These are phyloP conservation scores for Prinia subflava DNA, from an alignment of 2,113 vertebrate genomes.

Conservation along the genomic window DNA sequence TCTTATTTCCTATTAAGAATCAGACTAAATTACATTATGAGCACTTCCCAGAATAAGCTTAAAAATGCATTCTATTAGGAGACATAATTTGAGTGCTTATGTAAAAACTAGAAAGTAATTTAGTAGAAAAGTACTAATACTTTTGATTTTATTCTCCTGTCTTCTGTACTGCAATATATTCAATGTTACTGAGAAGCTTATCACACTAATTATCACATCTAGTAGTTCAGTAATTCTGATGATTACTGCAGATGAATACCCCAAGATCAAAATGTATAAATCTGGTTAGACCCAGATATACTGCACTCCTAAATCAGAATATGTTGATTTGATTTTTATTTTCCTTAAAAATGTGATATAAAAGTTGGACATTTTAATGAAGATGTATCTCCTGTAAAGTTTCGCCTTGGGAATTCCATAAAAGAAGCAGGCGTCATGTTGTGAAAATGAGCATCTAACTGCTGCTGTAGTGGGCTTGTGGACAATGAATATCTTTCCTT, in stretches of 20 bases:
- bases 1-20: constrained; percentile 70
- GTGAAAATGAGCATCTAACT: background rate
- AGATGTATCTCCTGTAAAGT: background rate
- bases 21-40: constrained; percentile 65
- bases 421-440: background rate
- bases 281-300: background rate
- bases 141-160: constrained; percentile 48
- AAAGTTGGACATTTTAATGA: constrained; percentile 7
- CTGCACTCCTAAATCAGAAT: background rate
- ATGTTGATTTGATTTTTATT: constrained; percentile 14
- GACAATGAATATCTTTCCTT: background rate
- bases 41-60: constrained; percentile 58
- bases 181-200: constrained; percentile 52
- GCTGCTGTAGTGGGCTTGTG: background rate
- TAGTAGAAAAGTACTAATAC: constrained; percentile 43
- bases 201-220: constrained; percentile 70
- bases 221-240: constrained; percentile 61
- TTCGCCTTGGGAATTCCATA: background rate
- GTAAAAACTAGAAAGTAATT: constrained; percentile 69
- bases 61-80: constrained; percentile 64
- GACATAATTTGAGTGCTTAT: constrained; percentile 65
- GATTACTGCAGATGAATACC: constrained; percentile 52
- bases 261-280: constrained; percentile 64
- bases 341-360: constrained; percentile 1
- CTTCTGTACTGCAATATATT: constrained; percentile 51